Evolutionary conservation across 2,113 vertebrate species (phyloP).

Genomic region (Cynopterus brachyotis): DNA sequence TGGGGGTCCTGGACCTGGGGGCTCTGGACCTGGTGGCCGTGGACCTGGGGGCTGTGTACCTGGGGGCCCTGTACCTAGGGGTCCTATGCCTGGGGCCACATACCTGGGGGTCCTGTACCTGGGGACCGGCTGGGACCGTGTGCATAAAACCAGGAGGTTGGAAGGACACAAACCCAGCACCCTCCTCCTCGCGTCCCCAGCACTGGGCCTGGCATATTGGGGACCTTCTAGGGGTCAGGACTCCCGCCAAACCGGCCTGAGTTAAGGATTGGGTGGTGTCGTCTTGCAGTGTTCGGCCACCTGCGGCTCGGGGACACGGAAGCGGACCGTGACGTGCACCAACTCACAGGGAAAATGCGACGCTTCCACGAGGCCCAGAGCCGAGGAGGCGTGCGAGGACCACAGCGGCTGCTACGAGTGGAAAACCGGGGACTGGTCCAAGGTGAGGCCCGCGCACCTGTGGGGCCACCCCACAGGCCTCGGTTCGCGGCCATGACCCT

Average conservation of each 20-base stretch:
- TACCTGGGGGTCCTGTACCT: not conserved
- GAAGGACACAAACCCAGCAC: not conserved
- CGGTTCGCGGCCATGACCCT: not conserved
- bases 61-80: too few relatives aligned
- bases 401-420: slow-evolving; percentile 94
- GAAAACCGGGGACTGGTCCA: slow-evolving; percentile 98
- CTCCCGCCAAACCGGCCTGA: rapidly evolving
- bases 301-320: slow-evolving; percentile 91
- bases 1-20: not conserved
- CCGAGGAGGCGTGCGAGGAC: slow-evolving; percentile 92
- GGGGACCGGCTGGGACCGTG: rapidly evolving
- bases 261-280: not conserved
- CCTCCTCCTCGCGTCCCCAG: not conserved
- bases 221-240: not conserved
- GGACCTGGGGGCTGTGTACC: too few relatives aligned
- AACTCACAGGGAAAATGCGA: slow-evolving; percentile 94
- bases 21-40: too few relatives aligned
- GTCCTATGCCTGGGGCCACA: too few relatives aligned
- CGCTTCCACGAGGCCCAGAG: slow-evolving; percentile 85
- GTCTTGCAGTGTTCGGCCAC: slow-evolving; percentile 91
- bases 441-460: slow-evolving; percentile 81
- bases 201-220: not conserved
- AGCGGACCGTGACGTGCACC: slow-evolving; percentile 90
- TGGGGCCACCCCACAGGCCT: rapidly evolving
- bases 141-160: not conserved